A percentile compares a stretch with the other conserved stretches of the same genome.
Evolutionary conservation across 2,113 vertebrate genomes (phyloP).

Genomic region (Passer domesticus): DNA sequence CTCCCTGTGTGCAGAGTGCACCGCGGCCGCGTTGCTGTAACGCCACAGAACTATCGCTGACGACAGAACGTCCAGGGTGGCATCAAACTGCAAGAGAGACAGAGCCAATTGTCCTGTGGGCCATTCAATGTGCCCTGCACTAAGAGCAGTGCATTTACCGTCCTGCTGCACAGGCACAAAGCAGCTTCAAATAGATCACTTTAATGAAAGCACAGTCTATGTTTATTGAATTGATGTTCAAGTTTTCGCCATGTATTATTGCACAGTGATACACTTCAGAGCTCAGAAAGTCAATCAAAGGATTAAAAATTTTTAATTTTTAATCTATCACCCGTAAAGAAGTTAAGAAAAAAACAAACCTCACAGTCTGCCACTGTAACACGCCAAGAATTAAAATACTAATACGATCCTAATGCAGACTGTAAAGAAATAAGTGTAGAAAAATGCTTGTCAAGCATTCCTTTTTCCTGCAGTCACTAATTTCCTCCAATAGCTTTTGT

Average conservation of each 20-base stretch:
- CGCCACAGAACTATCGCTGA: conserved; percentile 96
- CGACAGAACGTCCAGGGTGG: conserved; percentile 92
- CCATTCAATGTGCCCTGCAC: not conserved
- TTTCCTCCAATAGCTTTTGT: not conserved
- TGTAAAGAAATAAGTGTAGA: not conserved
- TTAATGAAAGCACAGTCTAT: not conserved
- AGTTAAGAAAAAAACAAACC: not conserved
- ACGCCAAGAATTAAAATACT: not conserved
- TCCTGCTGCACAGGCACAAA: not conserved
- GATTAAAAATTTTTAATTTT: not conserved
- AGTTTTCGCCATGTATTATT: not conserved
- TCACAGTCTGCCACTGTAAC: not conserved
- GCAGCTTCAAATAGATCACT: not conserved
- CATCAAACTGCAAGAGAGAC: conserved; percentile 87
- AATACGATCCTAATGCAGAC: not conserved
- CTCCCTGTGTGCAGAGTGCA: conserved; percentile 96
- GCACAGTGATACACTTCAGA: not conserved
- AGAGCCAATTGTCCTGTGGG: not conserved
- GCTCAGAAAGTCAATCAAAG: not conserved
- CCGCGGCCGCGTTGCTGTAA: conserved; percentile 96
- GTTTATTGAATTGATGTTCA: not conserved
- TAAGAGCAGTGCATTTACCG: not conserved
- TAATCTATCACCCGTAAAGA: not conserved
- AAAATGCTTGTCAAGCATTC: not conserved
- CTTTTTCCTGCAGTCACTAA: not conserved